phyloP scores from a whole-genome alignment of 2,888 invertebrate species.

The Pardosa pseudoannulata region DNA sequence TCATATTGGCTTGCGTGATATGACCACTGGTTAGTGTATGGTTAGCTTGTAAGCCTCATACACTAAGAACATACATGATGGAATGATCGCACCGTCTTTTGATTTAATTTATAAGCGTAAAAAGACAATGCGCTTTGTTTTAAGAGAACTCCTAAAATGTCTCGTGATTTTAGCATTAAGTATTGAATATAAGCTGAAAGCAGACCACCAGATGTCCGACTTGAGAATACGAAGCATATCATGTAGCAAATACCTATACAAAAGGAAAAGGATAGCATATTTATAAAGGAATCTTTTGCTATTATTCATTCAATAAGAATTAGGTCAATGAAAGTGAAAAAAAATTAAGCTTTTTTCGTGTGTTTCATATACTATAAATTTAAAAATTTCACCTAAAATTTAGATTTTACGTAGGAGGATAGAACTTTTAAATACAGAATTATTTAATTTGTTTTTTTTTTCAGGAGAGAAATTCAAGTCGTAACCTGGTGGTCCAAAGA shows the following conservation, averaged over 20 bases:
- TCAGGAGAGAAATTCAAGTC: too few relatives aligned
- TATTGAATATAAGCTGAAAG: conserved; percentile 47
- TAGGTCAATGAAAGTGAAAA: too few relatives aligned
- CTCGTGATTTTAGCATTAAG: conserved; percentile 25
- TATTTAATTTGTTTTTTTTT: too few relatives aligned
- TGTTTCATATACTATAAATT: too few relatives aligned
- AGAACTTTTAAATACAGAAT: too few relatives aligned
- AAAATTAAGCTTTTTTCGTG: too few relatives aligned
- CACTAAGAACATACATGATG: conserved; percentile 37
- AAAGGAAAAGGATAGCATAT: too few relatives aligned
- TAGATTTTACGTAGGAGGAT: too few relatives aligned
- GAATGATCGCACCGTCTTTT: conserved; percentile 41
- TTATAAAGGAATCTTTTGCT: too few relatives aligned
- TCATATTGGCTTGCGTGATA: conserved; percentile 14
- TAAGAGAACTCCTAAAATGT: conserved; percentile 65
- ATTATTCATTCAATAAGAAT: too few relatives aligned
- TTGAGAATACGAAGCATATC: background rate
- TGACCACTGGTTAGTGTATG: conserved; percentile 35
- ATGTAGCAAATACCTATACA: background rate
- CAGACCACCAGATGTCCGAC: conserved; percentile 27
- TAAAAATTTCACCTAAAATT: too few relatives aligned
- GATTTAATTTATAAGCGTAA: conserved; percentile 27
- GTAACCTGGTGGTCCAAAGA: conserved; percentile 38
- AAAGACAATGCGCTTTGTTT: conserved; percentile 45
- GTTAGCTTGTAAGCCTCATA: conserved; percentile 18